Conservation (phyloP, 2,113 vertebrate genomes). For the Xiphophorus hellerii region DNA sequence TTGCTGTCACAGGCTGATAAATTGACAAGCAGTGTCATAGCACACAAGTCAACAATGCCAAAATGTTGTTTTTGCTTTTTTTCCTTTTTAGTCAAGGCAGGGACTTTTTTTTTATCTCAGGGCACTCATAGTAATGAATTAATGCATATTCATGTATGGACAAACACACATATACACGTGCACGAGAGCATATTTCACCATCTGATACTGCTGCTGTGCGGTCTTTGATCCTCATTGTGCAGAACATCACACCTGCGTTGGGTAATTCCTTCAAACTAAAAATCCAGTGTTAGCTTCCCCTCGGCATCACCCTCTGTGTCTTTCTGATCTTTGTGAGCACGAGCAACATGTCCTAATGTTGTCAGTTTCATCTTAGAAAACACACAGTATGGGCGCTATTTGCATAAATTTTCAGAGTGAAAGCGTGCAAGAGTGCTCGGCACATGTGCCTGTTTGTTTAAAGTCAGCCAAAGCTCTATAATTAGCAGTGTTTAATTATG, state of each 20-base stretch:
- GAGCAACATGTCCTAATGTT: slow-evolving; percentile 78
- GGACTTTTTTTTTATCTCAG: slow-evolving; percentile 26
- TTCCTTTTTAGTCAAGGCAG: slow-evolving; percentile 40
- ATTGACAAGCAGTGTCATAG: slow-evolving; percentile 77
- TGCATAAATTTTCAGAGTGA: slow-evolving; percentile 88
- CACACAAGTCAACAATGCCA: slow-evolving; percentile 70
- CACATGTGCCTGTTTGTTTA: slow-evolving; percentile 88
- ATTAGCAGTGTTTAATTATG: slow-evolving; percentile 98
- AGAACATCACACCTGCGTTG: slow-evolving; percentile 41
- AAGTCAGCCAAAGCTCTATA: slow-evolving; percentile 95
- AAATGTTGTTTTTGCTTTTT: slow-evolving; percentile 49
- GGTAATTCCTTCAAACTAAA: slow-evolving; percentile 61
- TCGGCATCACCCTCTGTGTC: slow-evolving; percentile 45
- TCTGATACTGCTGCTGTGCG: slow-evolving; percentile 40
- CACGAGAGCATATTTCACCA: slow-evolving; percentile 54
- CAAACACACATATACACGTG: slow-evolving; percentile 39
- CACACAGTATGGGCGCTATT: slow-evolving; percentile 84
- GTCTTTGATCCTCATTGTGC: slow-evolving; percentile 60
- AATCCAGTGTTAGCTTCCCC: slow-evolving; percentile 33
- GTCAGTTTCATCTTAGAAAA: slow-evolving; percentile 79
- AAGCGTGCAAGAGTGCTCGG: slow-evolving; percentile 81
- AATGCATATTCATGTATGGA: slow-evolving; percentile 68
- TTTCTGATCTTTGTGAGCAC: slow-evolving; percentile 80
- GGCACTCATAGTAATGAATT: slow-evolving; percentile 70
- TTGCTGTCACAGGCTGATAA: slow-evolving; percentile 79